A percentile compares a stretch with the other conserved stretches of the same genome.
Evolutionary conservation across 2,888 invertebrate species (phyloP).

Genomic region (Ophion obscuratus): DNA sequence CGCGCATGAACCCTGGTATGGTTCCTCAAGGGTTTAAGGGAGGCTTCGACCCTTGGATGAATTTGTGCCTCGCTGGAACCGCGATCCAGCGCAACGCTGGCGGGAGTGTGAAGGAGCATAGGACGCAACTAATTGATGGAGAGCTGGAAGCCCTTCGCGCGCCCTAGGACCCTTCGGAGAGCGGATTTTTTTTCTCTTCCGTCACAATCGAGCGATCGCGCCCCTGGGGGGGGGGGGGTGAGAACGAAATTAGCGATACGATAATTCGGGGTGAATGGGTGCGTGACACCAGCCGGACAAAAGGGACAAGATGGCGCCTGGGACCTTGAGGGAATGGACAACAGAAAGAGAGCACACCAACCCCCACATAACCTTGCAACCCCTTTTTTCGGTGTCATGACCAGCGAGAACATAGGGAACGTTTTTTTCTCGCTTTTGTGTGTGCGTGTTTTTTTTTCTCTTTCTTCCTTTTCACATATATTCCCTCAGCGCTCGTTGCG

Average conservation of each 20-base stretch:
- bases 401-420: conserved; percentile 6
- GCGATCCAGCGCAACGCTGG: no score
- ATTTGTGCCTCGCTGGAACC: no score
- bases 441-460: background rate
- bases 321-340: background rate
- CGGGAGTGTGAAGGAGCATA: no score
- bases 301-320: background rate
- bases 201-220: conserved; percentile 30
- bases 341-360: background rate
- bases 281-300: background rate
- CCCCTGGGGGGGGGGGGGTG: background rate
- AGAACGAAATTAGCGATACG: conserved; percentile 50
- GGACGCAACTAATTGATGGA: no score
- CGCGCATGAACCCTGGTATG: no score
- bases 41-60: no score
- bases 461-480: conserved; percentile 15
- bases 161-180: background rate
- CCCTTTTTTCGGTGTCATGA: conserved; percentile 28
- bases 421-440: conserved; percentile 1
- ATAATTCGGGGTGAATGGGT: conserved; percentile 13
- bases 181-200: background rate
- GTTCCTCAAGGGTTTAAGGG: no score
- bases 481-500: conserved; percentile 31
- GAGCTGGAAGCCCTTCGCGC: background rate
- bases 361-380: conserved; percentile 13